Conservation (phyloP, 1,140 invertebrate species). For the Ceratitis capitata region DNA sequence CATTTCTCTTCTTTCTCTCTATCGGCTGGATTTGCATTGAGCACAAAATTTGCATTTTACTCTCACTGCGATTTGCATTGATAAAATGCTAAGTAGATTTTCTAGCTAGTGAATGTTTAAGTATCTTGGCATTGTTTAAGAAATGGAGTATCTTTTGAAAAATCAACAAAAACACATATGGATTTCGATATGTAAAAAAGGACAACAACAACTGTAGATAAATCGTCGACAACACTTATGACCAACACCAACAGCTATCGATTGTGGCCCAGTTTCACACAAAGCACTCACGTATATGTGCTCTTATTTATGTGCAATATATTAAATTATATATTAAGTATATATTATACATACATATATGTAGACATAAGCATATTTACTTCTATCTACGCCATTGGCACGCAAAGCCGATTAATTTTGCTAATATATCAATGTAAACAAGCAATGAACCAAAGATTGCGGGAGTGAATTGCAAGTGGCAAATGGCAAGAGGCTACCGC, state of each 20-base stretch:
- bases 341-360: background rate
- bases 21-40: too few species aligned
- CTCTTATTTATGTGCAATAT: background rate
- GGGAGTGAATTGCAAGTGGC: background rate
- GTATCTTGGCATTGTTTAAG: background rate
- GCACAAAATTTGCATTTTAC: background rate
- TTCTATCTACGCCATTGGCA: background rate
- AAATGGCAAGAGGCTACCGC: background rate
- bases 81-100: background rate
- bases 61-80: background rate
- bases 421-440: constrained; percentile 20
- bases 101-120: too few species aligned
- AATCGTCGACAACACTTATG: background rate
- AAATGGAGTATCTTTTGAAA: background rate
- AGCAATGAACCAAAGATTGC: background rate
- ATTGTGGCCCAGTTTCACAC: background rate
- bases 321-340: background rate
- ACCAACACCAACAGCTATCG: background rate
- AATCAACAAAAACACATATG: background rate
- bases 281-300: background rate
- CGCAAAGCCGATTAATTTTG: constrained; percentile 22
- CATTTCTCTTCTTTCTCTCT: too few species aligned
- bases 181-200: too few species aligned
- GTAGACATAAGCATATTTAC: background rate
- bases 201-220: background rate